phyloP scores from a whole-genome alignment of 1,140 invertebrate genomes.

The Musca vetustissima region DNA sequence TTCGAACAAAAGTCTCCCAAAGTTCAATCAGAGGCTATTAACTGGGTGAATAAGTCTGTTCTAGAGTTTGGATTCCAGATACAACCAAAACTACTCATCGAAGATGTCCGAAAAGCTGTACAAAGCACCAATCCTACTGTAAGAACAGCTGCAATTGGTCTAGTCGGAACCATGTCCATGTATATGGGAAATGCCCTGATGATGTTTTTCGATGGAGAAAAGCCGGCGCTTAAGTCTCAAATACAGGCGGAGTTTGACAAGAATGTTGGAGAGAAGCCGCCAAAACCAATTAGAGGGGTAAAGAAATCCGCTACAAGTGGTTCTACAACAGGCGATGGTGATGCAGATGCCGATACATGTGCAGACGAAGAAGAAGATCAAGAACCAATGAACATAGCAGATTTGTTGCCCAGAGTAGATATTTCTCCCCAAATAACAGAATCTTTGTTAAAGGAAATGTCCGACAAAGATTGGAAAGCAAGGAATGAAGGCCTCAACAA shows the following conservation, averaged over 20 bases:
- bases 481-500: constrained; percentile 54
- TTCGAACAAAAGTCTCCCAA: constrained; percentile 91
- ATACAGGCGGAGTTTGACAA: constrained; percentile 88
- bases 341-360: constrained; percentile 53
- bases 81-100: constrained; percentile 77
- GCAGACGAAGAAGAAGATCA: constrained; percentile 54
- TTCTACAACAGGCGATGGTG: not conserved
- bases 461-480: constrained; percentile 94
- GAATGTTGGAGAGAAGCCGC: constrained; percentile 69
- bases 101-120: constrained; percentile 80
- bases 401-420: constrained; percentile 75
- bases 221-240: constrained; percentile 79
- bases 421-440: constrained; percentile 86
- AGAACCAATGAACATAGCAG: constrained; percentile 63
- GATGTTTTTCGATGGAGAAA: constrained; percentile 84
- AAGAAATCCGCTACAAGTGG: constrained; percentile 28
- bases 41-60: constrained; percentile 76
- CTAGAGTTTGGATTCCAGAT: constrained; percentile 79
- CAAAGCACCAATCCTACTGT: constrained; percentile 82
- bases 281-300: constrained; percentile 68
- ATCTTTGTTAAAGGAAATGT: constrained; percentile 75
- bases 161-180: constrained; percentile 68
- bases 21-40: constrained; percentile 81
- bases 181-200: constrained; percentile 78
- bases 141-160: constrained; percentile 69